Evolutionary conservation across 2,888 invertebrate genomes (phyloP), one percentile per base, ranked within the genome.

Genomic region (Oscheius myriophilus): DNA sequence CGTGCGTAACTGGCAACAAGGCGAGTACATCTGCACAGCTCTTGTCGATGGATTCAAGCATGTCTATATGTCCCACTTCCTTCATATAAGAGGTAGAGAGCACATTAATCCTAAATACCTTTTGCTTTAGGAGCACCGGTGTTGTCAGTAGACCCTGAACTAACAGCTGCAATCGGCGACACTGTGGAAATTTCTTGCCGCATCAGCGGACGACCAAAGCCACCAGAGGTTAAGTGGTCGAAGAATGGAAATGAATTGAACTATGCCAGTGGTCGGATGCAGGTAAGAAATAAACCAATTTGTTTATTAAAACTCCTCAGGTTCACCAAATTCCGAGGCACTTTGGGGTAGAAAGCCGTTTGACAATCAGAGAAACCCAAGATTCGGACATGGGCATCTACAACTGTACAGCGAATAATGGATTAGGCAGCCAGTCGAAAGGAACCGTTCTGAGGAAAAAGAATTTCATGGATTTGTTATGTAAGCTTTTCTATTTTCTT

Each of bases 401-500:
- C 77, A 86, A 87, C 66, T 86, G 86, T 59, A 74, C 86, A 1
- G 86, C 86, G 2, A 76, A 79, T 41, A 86, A 86, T 63, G 84
- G 81, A 18, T 64, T 81, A 16, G 86, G 86, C 2, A 65, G 54
- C 53, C 78, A 81, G 18, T 69, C 57, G 7, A 39, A 66, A 42
- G 73, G 73, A 26, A 70, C 71, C 2, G 1, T 70, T 21, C 42
- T 81, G 26, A 70, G 75, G 26, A 69, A 76, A 39, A 61, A 68
- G 55, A 72, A 65, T 41, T 43, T 81, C 25, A 14, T 76, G 26
- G 79, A 81, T 51, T 46, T 67, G 25, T 52, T 79, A 1, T 67
- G 80, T 80, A 18, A 16, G 70, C n/a, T n/a, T n/a, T n/a, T n/a
- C n/a, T n/a, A n/a, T n/a, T n/a, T n/a, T n/a, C n/a, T n/a, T n/a